phyloP scores from a whole-genome alignment of 92 coral and sea anemone genomes.

The Epizoanthus stellaris region DNA sequence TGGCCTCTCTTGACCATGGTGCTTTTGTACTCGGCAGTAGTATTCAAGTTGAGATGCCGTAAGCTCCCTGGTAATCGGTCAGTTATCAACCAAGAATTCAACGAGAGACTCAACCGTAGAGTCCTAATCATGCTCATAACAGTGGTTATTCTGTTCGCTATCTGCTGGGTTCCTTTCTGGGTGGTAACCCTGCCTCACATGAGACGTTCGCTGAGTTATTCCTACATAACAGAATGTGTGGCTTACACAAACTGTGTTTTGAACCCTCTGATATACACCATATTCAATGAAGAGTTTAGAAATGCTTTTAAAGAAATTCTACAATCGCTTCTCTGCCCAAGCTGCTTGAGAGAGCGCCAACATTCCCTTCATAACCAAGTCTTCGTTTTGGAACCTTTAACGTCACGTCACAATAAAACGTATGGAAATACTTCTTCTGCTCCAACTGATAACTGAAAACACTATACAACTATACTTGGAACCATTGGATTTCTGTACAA shows the following conservation, averaged over 20 bases:
- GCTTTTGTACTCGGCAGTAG: constrained; percentile 23
- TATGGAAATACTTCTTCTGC: background rate
- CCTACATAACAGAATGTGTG: constrained; percentile 14
- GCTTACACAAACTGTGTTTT: constrained; percentile 32
- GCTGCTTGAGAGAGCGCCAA: background rate
- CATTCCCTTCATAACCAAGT: background rate
- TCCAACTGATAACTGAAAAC: background rate
- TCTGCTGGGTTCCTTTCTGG: constrained; percentile 41
- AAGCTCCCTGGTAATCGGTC: constrained; percentile 20
- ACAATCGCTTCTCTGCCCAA: background rate
- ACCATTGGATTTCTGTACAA: background rate
- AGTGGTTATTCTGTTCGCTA: constrained; percentile 15
- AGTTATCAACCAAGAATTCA: constrained; percentile 11
- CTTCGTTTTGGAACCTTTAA: constrained; percentile 8
- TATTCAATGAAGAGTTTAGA: constrained; percentile 32
- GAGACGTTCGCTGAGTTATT: background rate
- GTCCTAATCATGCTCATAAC: constrained; percentile 12
- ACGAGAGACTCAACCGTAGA: constrained; percentile 30
- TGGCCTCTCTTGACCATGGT: constrained; percentile 18
- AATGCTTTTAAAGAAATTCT: constrained; percentile 32
- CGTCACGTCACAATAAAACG: background rate
- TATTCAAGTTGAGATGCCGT: constrained; percentile 12
- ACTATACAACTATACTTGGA: too few relatives aligned
- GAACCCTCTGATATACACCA: constrained; percentile 9
- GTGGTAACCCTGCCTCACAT: constrained; percentile 18